Evolutionary conservation across 1,140 invertebrate genomes (phyloP).

Genomic region (Magallana angulata): DNA sequence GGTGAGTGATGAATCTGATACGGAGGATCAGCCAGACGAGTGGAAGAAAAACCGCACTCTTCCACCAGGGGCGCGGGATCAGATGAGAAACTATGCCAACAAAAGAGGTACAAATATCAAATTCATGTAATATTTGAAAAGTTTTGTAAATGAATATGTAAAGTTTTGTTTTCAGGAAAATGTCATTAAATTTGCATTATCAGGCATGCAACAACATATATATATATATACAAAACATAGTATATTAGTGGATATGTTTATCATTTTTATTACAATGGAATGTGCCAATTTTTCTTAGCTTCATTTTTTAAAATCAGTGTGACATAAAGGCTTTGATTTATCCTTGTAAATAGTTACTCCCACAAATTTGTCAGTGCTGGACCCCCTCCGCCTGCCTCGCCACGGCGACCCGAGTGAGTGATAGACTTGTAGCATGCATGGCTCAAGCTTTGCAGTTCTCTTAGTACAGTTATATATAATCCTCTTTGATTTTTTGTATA

Average conservation of each 20-base stretch:
- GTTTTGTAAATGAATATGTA: no score
- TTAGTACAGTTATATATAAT: conserved; percentile 3
- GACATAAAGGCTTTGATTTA: neutral
- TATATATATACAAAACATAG: no score
- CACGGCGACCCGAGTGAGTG: neutral
- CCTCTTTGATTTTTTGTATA: neutral
- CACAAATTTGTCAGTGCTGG: neutral
- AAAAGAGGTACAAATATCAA: conserved; percentile 55
- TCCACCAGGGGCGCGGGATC: conserved; percentile 42
- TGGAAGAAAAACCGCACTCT: conserved; percentile 58
- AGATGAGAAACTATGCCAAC: conserved; percentile 51
- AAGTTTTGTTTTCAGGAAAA: no score
- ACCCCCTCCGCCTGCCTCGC: neutral
- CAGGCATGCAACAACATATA: no score
- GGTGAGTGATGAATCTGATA: conserved; percentile 66
- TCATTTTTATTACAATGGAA: no score
- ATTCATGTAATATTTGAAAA: no score
- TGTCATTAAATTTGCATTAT: no score
- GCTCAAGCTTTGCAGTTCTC: neutral
- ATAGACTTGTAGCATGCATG: neutral
- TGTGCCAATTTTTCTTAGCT: neutral
- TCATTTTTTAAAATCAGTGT: no score
- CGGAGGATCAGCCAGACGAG: conserved; percentile 65
- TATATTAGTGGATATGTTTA: no score
- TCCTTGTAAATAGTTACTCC: neutral